Base-by-base conservation (phyloP, 1,140 invertebrate genomes). In the Drosophila serrata region DNA sequence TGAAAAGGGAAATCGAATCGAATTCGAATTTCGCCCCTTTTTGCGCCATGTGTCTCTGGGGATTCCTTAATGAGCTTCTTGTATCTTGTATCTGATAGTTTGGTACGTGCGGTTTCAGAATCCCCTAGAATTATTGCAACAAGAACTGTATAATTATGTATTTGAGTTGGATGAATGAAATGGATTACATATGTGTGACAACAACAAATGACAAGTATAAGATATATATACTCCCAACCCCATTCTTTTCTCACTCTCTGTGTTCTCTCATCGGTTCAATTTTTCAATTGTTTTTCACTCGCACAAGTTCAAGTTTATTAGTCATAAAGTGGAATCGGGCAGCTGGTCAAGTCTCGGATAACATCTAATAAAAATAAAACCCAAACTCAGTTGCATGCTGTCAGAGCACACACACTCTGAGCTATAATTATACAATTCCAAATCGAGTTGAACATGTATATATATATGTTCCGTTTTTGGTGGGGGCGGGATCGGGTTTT, bases 251-350 rank as follows among this genome's bases (percentile, higher is more conserved):
- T 35, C 40, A 33, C 35, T n/a, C 40, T 40, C 39, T 37, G 63
- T 31, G 62, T 19, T 55, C 37, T 33, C 37, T 17, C 60, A 17
- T 4, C 51, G n/a, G n/a, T 49, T 49, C 42, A 72, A 72, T 72
- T 77, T 60, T 78, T 39, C 63, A 77, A 77, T 77, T 77, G 63
- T 68, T 78, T 76, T 60, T 49, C 2, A 24, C 63, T 55, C 61
- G 40, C 62, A 61, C 82, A 87, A 87, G 82, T 88, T 87, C 82
- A 87, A 87, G 82, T 87, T 84, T 87, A 75, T 86, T 87, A 88
- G 65, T 84, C 84, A 88, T 63, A 49, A 65, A 59, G 60, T 78
- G 53, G 63, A 81, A 81, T 40, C 45, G n/a, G 72, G 59, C 68
- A 72, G 81, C 81, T 85, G 72, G 65, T 74, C 46, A 59, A 68